Evolutionary conservation across 2,888 invertebrate species (phyloP), one percentile per base, ranked within the genome.

Genomic region (Chironomus tentans): DNA sequence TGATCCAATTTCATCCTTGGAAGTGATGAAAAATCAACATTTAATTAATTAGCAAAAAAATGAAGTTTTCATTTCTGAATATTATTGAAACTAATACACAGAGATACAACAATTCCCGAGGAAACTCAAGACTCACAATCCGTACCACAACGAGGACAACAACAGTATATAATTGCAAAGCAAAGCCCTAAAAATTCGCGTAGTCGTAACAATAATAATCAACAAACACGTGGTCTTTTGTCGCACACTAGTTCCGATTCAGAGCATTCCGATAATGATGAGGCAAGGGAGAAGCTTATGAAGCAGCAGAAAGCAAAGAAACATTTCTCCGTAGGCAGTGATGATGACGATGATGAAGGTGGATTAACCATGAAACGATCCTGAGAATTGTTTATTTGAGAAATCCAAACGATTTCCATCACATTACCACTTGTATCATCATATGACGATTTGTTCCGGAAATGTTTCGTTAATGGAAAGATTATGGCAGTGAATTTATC

Each of bases 341-440:
- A 69, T n/a, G 38, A 38, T 69, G 69, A 69, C 15, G 69, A 69
- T 12, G 65, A 65, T 0, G 69, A 47, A 21, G 38, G 38, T 15
- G 56, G 56, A 15, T 56, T 56, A 18, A 56, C 15, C n/a, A 69
- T 69, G 46, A 69, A 69, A 69, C 38, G 69, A 15, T 69, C 69
- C 18, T 69, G 69, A 69, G 69, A 69, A 6, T 46, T 69, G 18
- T 69, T 69, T 10, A 69, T 69, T 2, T 69, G 47, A 69, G 22
- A n/a, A n/a, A 69, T 69, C 4, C 10, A 38, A 38, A 38, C 38
- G 38, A 38, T 38, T 38, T 38, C 10, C 4, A 13, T 69, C 69
- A 28, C 38, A 69, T 69, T 69, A 28, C n/a, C 38, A n/a, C n/a
- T 38, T 15, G 28, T 38, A 28, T 69, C 56, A 56, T n/a, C 18